Evolutionary conservation across 92 coral and sea anemone species (phyloP), one percentile per base, ranked within the genome.

Genomic region (Pocillopora meandrina): DNA sequence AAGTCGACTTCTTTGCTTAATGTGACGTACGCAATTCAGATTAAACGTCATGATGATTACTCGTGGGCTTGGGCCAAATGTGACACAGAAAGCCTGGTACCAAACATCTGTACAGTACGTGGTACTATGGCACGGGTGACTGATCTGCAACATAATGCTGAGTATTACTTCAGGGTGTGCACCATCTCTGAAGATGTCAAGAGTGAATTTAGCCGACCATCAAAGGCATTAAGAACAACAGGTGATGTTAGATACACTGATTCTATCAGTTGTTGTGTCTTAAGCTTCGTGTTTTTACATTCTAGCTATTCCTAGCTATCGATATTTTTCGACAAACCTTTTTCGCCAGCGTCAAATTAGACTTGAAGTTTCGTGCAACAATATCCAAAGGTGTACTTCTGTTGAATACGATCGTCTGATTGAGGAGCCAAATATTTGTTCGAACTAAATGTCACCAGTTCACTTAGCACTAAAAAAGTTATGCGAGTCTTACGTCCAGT

Each of bases 161-260:
- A 18, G 81, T 77, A 77, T 6, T 69, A 57, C 70, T 77, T 77
- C 70, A 77, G 81, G 42, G 70, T 77, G 9, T 56, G n/a, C 70
- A 58, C 70, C 13, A 13, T 62, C 31, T 77, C 11, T 47, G 34
- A 77, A 35, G 71, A 49, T 9, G 16, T 77, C 69, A 61, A 17
- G 12, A 77, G 81, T 77, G 70, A 62, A 18, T 77, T 61, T 69
- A 62, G 81, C 59, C 57, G n/a, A 2, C 71, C 70, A 34, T 61
- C 81, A 61, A 69, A 77, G 69, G 17, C 71, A 17, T 23, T 77
- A 11, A 68, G 35, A 77, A 77, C 81, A 2, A 57, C 69, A 77
- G 81, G 81, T 77, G 81, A 77, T 77, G 70, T 62, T 77, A 34
- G 49, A 33, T 19, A 19, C 15, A 20, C 10, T 57, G 52, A 5